Percentiles rank a stretch among this genome's conserved stretches.
These are phyloP conservation scores for Margarornis squamiger DNA, from an alignment of 2,797 vertebrate genomes.

Conservation along the genomic window DNA sequence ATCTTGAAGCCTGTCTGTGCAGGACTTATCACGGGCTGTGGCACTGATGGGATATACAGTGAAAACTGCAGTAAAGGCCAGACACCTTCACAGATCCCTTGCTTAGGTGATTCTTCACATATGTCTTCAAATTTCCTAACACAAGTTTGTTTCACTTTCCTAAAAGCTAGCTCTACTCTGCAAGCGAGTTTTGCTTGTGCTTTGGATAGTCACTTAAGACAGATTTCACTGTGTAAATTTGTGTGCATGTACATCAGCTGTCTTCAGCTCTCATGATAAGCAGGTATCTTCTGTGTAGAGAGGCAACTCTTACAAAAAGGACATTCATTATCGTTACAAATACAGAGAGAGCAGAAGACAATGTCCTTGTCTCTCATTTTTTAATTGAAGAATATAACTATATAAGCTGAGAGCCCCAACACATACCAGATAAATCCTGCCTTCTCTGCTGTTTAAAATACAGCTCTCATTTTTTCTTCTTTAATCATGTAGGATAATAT, in stretches of 20 bases:
- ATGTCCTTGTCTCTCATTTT: background rate
- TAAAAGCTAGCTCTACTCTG: background rate
- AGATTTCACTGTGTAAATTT: background rate
- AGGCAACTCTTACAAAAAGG: background rate
- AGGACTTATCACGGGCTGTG: background rate
- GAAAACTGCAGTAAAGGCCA: slow-evolving; percentile 17
- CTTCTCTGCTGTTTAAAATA: background rate
- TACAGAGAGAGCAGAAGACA: background rate
- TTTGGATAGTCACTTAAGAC: background rate
- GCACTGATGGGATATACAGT: background rate
- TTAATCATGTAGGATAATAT: background rate
- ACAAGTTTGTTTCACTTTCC: background rate
- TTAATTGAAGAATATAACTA: background rate
- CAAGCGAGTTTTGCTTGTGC: background rate
- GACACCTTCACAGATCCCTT: background rate
- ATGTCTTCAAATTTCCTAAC: background rate
- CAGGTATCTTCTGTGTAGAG: background rate
- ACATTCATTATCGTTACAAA: background rate
- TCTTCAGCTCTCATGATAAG: background rate
- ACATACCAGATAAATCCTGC: background rate
- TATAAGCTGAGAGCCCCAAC: background rate
- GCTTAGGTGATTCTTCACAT: background rate
- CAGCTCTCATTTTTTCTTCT: background rate
- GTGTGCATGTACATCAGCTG: background rate
- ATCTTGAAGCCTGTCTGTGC: background rate